Base-by-base conservation (phyloP, 2,797 vertebrate genomes). In the Cyclopterus lumpus region DNA sequence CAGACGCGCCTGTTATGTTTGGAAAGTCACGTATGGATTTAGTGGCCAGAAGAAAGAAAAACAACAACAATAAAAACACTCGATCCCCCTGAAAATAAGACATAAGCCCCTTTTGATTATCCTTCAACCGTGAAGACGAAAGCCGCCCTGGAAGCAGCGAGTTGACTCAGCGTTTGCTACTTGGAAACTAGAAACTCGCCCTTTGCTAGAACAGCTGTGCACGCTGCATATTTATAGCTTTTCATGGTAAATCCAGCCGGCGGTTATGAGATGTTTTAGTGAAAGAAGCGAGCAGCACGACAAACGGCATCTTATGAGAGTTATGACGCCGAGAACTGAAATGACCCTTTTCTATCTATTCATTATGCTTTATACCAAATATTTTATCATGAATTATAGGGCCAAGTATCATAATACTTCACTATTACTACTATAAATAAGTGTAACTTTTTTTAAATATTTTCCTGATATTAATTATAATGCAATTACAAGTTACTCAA, bases 1-100 rank as follows among this genome's bases (percentile, higher is more conserved):
- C 61, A 83, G 84, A 84, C 68, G 14, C n/a, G 55, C 32, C 55
- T 76, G 42, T 86, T 78, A 80, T 61, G 58, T 70, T n/a, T n/a
- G n/a, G n/a, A n/a, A n/a, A 74, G 63, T 49, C 2, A 26, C 66
- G 61, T n/a, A 28, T 48, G 81, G 71, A 84, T 32, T 85, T 78
- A 85, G 58, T 75, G 71, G 61, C 54, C 44, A 53, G 55, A 69
- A n/a, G n/a, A n/a, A n/a, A n/a, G 62, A 68, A 76, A 26, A 18
- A 75, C 28, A 42, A 57, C 40, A n/a, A n/a, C n/a, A n/a, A n/a
- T n/a, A n/a, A n/a, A n/a, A n/a, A 26, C 30, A 30, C 44, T 42
- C 64, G 61, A 20, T 12, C 26, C 28, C 0, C 5, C 8, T n/a
- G 24, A 69, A 32, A 73, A 30, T 4, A 42, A 40, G n/a, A n/a